These are phyloP conservation scores for Turdus rufiventris DNA, from an alignment of 2,113 vertebrate genomes.

Conservation along the genomic window DNA sequence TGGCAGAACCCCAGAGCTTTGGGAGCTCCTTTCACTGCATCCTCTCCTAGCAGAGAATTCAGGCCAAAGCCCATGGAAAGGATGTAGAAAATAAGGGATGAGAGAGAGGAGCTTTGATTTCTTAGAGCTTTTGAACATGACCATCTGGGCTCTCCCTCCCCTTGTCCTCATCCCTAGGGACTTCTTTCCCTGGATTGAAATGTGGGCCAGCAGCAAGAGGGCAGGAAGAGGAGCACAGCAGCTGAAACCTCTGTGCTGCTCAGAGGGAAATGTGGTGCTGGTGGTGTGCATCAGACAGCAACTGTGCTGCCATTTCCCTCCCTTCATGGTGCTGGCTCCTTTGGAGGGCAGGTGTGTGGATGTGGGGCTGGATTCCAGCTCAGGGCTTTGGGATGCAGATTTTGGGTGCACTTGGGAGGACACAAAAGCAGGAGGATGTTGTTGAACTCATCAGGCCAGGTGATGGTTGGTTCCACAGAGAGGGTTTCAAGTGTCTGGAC, in stretches of 20 bases:
- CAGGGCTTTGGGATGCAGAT: background rate
- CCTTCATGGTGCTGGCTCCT: background rate
- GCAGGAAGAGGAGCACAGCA: background rate
- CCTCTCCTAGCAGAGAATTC: background rate
- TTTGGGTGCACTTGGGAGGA: background rate
- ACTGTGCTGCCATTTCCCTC: background rate
- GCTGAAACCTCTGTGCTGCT: background rate
- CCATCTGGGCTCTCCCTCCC: background rate
- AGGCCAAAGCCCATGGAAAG: background rate
- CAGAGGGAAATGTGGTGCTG: accelerated
- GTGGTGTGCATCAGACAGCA: accelerated
- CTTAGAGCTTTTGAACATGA: background rate
- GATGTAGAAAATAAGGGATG: background rate
- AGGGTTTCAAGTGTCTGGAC: background rate
- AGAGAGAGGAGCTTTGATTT: background rate
- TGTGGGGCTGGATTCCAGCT: background rate
- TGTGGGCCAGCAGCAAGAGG: background rate
- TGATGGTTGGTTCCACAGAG: background rate
- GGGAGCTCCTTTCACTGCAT: background rate
- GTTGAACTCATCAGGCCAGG: background rate
- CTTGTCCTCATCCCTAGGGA: background rate
- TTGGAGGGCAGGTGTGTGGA: accelerated
- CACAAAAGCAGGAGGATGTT: background rate
- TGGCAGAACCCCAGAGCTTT: background rate
- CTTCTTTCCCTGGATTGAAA: background rate